These are phyloP conservation scores for Chondrilla cf. caribensis DNA, from an alignment of 37 sponge, comb jelly and placozoan genomes.

Conservation along the genomic window DNA sequence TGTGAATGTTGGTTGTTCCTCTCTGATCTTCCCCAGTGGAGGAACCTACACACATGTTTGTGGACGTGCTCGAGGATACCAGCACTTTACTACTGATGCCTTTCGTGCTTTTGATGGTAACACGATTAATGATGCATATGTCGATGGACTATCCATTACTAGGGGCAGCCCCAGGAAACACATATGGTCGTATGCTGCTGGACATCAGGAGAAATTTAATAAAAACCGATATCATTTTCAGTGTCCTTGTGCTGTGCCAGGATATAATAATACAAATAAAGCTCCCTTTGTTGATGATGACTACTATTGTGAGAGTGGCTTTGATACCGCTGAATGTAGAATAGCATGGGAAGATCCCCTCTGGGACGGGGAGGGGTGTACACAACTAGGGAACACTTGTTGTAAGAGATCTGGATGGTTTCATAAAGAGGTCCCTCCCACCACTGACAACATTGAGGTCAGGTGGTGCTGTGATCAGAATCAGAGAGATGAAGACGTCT, in stretches of 20 bases:
- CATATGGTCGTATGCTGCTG: not conserved
- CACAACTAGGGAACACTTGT: not conserved
- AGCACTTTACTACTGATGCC: not conserved
- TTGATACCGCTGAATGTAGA: not conserved
- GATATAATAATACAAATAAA: no score
- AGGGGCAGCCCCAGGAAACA: not conserved
- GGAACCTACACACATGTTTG: not conserved
- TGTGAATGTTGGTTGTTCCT: not conserved
- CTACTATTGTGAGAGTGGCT: conserved; percentile 12
- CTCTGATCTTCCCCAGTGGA: not conserved
- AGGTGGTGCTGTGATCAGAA: conserved; percentile 1
- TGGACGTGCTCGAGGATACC: conserved; percentile 1
- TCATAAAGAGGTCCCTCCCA: not conserved
- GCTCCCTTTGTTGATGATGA: not conserved
- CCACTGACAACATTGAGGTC: conserved; percentile 17
- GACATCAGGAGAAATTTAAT: not conserved
- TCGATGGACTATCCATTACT: not conserved
- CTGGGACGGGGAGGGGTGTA: conserved; percentile 24
- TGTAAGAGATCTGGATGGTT: conserved; percentile 15
- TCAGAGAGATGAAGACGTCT: not conserved
- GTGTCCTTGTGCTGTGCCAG: not conserved
- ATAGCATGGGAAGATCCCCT: conserved; percentile 19
- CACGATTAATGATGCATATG: not conserved
- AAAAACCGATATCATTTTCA: not conserved
- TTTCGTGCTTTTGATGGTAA: not conserved